Evolutionary conservation across 1,140 invertebrate species (phyloP), one percentile per base, ranked within the genome.

Genomic region (Drosophila carrolli): DNA sequence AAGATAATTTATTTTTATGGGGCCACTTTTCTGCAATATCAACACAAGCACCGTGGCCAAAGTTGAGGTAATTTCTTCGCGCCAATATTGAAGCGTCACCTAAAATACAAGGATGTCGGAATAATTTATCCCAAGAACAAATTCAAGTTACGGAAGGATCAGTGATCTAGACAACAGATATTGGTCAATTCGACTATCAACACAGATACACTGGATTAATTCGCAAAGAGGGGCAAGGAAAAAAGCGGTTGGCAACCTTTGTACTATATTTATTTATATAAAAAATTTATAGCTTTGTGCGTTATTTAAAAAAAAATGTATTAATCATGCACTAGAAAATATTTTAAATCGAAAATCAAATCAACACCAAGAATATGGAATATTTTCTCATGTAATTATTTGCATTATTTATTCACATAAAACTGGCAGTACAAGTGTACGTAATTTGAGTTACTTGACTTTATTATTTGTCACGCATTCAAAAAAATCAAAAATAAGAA

Each of bases 181-280:
- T 37, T 54, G 51, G 51, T 54, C 16, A 41, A 55, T 53, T 54
- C 32, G 50, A 38, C 29, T 53, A 53, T 4, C 40, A 55, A 55
- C 13, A 55, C 37, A 54, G 16, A 54, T n/a, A 54, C 19, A 55
- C 16, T 55, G 37, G 3, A 40, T 27, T 23, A 40, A 55, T 55
- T 27, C 2, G 6, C 7, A 6, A 51, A 51, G 16, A 51, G 1
- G 7, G 4, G 9, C 14, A 53, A 37, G 32, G 32, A 13, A 16
- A 51, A 51, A 35, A 38, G 14, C 32, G 14, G 16, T 4, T 35
- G 32, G 14, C 29, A 53, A 35, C 27, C 29, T 47, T 47, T 10
- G 16, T 10, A 44, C 27, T 10, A 7, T 10, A 44, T 44, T n/a
- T 40, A 40, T 40, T 40, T 1, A 40, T 10, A 40, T 40, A n/a